Conservation (phyloP, 2,888 invertebrate genomes). For the Epirrhoe tristata region DNA sequence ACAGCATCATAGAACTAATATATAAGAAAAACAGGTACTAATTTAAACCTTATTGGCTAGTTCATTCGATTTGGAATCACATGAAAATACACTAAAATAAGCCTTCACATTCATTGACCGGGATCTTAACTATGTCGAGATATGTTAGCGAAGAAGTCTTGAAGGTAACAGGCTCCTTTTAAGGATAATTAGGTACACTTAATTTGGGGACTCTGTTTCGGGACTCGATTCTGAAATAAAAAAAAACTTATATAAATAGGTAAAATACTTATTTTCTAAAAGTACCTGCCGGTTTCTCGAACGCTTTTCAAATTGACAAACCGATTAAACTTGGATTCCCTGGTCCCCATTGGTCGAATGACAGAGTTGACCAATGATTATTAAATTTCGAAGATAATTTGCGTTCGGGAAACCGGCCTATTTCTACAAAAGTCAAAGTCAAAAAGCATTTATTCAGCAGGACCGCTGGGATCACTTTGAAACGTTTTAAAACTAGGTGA, state of each 20-base stretch:
- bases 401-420: too few relatives aligned
- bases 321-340: too few relatives aligned
- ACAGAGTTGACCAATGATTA: too few relatives aligned
- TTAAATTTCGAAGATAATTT: too few relatives aligned
- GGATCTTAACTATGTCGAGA: constrained; percentile 56
- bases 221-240: constrained; percentile 69
- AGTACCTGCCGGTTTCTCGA: too few relatives aligned
- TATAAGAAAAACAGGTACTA: not conserved
- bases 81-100: constrained; percentile 53
- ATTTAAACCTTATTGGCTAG: not conserved
- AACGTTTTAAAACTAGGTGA: too few relatives aligned
- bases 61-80: constrained; percentile 16
- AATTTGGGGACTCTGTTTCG: constrained; percentile 58
- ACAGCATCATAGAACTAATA: not conserved
- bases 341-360: too few relatives aligned
- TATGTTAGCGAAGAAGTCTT: constrained; percentile 59
- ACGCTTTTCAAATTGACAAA: too few relatives aligned
- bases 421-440: too few relatives aligned
- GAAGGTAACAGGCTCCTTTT: constrained; percentile 16
- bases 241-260: constrained; percentile 30
- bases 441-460: too few relatives aligned
- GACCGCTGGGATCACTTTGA: too few relatives aligned
- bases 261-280: too few relatives aligned
- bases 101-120: constrained; percentile 57
- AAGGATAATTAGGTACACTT: constrained; percentile 1